Evolutionary conservation across 2,888 invertebrate genomes (phyloP).

Genomic region (Cheilosia scutellata): DNA sequence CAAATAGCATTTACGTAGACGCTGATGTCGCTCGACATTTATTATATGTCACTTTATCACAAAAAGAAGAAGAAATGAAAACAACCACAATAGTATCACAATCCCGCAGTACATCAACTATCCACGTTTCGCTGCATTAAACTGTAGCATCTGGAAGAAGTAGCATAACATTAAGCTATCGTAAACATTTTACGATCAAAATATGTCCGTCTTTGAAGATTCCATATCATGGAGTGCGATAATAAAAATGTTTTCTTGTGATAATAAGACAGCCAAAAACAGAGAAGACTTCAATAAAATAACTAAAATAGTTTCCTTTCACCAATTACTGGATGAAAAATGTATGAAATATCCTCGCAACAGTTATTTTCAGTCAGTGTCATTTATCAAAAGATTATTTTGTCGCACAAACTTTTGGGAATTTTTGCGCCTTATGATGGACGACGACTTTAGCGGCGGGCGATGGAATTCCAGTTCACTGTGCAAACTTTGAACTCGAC

Average conservation of each 20-base stretch:
- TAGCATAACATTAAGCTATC: conserved; percentile 11
- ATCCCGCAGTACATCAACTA: too few species aligned
- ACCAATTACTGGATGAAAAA: conserved; percentile 58
- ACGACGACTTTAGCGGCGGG: conserved; percentile 63
- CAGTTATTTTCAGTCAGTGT: conserved; percentile 69
- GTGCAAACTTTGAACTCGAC: conserved; percentile 64
- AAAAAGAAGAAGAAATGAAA: too few species aligned
- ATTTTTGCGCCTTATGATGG: conserved; percentile 69
- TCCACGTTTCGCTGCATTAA: background rate
- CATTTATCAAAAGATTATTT: conserved; percentile 77
- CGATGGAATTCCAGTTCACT: conserved; percentile 66
- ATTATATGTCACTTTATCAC: too few species aligned
- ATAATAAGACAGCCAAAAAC: conserved; percentile 6
- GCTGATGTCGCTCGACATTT: too few species aligned
- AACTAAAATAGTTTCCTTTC: conserved; percentile 59
- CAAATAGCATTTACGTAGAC: too few species aligned
- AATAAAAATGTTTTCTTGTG: conserved; percentile 37
- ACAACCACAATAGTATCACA: conserved; percentile 20
- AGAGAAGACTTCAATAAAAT: conserved; percentile 47
- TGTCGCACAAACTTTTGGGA: conserved; percentile 70
- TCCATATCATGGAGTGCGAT: conserved; percentile 14
- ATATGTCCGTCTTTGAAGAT: conserved; percentile 24
- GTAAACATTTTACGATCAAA: conserved; percentile 37
- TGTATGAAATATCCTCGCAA: conserved; percentile 58
- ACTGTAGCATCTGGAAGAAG: conserved; percentile 20